Evolutionary conservation across 2,888 invertebrate genomes (phyloP).

Genomic region (Amphipoea oculea): DNA sequence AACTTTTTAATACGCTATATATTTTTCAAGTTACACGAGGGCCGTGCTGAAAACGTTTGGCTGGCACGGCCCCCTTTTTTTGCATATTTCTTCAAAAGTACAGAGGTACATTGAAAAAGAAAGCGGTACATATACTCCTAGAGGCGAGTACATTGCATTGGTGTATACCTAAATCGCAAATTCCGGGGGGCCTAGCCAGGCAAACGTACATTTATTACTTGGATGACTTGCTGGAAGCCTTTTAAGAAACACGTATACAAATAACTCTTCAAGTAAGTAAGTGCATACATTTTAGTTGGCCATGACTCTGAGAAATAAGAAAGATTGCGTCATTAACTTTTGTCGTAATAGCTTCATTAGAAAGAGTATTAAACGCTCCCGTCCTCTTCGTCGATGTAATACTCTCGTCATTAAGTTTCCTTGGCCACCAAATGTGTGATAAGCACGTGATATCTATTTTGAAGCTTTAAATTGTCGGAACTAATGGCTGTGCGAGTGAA

Average conservation of each 20-base stretch:
- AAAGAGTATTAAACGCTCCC: conserved; percentile 50
- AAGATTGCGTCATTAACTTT: conserved; percentile 68
- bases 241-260: conserved; percentile 45
- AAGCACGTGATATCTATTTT: conserved; percentile 81
- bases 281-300: conserved; percentile 40
- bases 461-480: conserved; percentile 83
- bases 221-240: conserved; percentile 77
- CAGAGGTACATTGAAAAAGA: too few relatives aligned
- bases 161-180: too few relatives aligned
- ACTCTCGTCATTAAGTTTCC: conserved; percentile 54
- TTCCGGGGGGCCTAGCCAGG: too few relatives aligned
- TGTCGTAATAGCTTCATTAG: conserved; percentile 63
- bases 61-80: too few relatives aligned
- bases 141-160: too few relatives aligned
- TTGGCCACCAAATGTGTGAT: conserved; percentile 73
- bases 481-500: conserved; percentile 86
- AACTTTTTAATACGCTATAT: too few relatives aligned
- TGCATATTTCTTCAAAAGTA: too few relatives aligned
- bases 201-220: too few relatives aligned
- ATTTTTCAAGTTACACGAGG: too few relatives aligned
- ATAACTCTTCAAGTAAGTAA: conserved; percentile 30
- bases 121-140: too few relatives aligned
- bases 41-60: too few relatives aligned
- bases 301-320: conserved; percentile 52
- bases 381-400: conserved; percentile 54